Base-by-base conservation (phyloP, 2,113 vertebrate species). In the Castor canadensis region DNA sequence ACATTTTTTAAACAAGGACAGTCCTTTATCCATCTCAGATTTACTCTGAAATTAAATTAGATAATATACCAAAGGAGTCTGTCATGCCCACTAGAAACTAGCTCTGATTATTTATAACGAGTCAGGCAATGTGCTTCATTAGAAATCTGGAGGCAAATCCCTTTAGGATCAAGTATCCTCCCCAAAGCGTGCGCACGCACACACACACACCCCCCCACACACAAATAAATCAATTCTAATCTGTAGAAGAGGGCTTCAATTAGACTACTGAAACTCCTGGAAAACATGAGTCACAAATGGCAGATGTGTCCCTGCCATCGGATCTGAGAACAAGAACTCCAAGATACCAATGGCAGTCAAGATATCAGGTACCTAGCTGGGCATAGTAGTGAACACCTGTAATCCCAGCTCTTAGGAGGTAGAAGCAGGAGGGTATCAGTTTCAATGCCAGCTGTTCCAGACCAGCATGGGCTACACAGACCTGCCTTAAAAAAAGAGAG, bases 21-120 rank as follows among this genome's bases (percentile, higher is more conserved):
- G 32, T 87, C 54, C 49, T 82, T 93, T 60, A 38, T 62, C 60
- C 64, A 47, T 87, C 75, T 76, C 38, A 92, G 40, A 87, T 80
- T 83, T 93, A 95, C 16, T 86, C 81, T 84, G 38, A 90, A 92
- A 95, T 69, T 87, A 91, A 81, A 76, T 87, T 38, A 89, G 13
- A 15, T 84, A n/a, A 87, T 49, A 83, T 26, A 69, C 1, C 38
- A 22, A 80, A 75, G 76, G 26, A 52, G 60, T 26, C 30, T 69
- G 72, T 30, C 24, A 40, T 75, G 30, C 22, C 83, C 62, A 66
- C 47, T 82, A 80, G 93, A 77, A 22, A 90, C 19, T 60, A n/a
- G 28, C 75, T 75, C 40, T 17, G 38, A 28, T 28, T 82, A 89
- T 54, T 94, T 43, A 47, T 19, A 89, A 58, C n/a, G 30, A 93